Base-by-base conservation (phyloP, 2,797 vertebrate species). In the Falco rusticolus region DNA sequence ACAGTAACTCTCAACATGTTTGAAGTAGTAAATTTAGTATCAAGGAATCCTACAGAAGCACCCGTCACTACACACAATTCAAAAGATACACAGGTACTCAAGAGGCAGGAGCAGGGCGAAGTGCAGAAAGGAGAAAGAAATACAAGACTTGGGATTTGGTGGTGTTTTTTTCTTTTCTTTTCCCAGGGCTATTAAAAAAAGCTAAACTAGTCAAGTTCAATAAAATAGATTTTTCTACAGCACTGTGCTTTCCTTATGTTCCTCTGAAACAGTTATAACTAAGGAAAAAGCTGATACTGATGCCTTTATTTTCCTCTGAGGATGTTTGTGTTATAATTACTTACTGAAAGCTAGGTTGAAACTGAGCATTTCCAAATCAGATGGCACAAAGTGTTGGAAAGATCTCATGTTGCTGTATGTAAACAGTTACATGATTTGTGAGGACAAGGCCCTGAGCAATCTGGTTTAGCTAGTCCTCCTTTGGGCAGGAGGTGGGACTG, bases 101-200 rank as follows among this genome's bases (percentile, higher is more conserved):
- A 31, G 20, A 68, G 18, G 10, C 6, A 66, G 17, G 5, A 75
- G 14, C 11, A 4, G 5, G 4, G 19, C 1, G 6, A 75, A 53
- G 6, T 8, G 9, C 2, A 7, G 0, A n/a, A 54, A 70, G 21
- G 7, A 28, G 0, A 47, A 53, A n/a, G 4, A 65, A 64, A 75
- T 1, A 41, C 16, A 83, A 54, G 13, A 68, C 65, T 34, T 56
- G 9, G 6, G 17, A 1, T 0, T 6, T 41, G 41, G 12, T 15
- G 41, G 12, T 41, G 41, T 41, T 41, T 41, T 15, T 48, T 51
- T 48, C 37, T 13, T 47, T 51, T 16, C 28, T 45, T 83, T 65
- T 50, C 12, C 53, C 41, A 1, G 2, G 4, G 16, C 22, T 48
- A 87, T 31, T 71, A 14, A 90, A 81, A 90, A 81, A 82, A 79